Evolutionary conservation across 2,797 vertebrate species (phyloP).

Genomic region (Hyperoplus immaculatus): DNA sequence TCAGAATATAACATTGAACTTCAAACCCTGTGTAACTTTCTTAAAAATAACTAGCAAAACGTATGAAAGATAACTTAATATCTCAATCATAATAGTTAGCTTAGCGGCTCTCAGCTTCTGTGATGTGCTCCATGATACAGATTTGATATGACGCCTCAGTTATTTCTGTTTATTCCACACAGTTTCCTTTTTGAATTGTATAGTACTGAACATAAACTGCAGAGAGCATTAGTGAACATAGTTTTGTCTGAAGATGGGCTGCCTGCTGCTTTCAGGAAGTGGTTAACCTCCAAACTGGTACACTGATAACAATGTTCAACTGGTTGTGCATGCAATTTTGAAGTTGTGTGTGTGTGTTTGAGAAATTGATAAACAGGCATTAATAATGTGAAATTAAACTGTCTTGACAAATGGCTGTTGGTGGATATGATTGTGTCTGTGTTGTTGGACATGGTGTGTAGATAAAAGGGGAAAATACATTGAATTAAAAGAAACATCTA

Average conservation of each 20-base stretch:
- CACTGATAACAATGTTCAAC: background rate
- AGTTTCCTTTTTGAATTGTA: background rate
- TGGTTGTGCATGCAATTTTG: slow-evolving; percentile 32
- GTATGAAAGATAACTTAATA: too few species aligned
- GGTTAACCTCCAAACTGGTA: slow-evolving; percentile 45
- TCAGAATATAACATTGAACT: background rate
- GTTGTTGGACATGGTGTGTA: slow-evolving; percentile 22
- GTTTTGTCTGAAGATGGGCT: slow-evolving; percentile 41
- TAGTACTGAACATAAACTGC: background rate
- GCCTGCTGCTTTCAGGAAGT: slow-evolving; percentile 26
- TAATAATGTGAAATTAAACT: slow-evolving; percentile 55
- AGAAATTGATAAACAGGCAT: background rate
- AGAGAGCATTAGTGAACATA: slow-evolving; percentile 12
- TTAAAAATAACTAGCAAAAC: background rate
- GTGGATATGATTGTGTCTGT: slow-evolving; percentile 17
- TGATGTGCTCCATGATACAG: slow-evolving; percentile 1
- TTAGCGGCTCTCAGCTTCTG: background rate
- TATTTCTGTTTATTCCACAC: background rate
- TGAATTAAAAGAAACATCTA: slow-evolving; percentile 27
- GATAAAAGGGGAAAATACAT: background rate
- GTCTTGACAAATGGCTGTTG: slow-evolving; percentile 7
- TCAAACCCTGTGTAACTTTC: background rate
- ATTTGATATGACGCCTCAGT: background rate
- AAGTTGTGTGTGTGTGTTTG: slow-evolving; percentile 7
- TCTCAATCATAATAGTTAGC: background rate